Percentiles rank a stretch among this genome's conserved stretches.
Conservation (phyloP, 2,113 vertebrate genomes). For the Holacanthus passer region DNA sequence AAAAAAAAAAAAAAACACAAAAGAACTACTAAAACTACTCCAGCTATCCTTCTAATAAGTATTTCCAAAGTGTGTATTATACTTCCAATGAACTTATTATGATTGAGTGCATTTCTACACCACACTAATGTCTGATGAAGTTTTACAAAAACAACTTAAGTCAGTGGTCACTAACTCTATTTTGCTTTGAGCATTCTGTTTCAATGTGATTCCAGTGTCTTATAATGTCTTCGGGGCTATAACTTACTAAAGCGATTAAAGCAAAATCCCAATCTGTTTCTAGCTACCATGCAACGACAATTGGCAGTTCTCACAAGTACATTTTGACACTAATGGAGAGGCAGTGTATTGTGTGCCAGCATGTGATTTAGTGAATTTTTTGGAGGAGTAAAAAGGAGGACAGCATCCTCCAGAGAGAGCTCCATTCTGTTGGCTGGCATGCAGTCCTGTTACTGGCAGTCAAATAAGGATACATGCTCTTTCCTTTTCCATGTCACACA, state of each 20-base stretch:
- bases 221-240: not conserved
- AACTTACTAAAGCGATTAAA: conserved; percentile 11
- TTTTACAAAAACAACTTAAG: not conserved
- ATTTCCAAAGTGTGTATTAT: not conserved
- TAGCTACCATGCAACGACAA: conserved; percentile 5
- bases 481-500: conserved; percentile 31
- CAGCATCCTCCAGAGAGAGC: conserved; percentile 48
- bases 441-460: conserved; percentile 47
- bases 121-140: not conserved
- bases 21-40: no score
- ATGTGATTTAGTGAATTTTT: conserved; percentile 34
- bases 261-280: conserved; percentile 28
- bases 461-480: conserved; percentile 43
- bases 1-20: not conserved
- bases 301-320: conserved; percentile 20
- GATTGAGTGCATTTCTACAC: not conserved
- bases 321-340: conserved; percentile 33
- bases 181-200: conserved; percentile 1
- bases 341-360: conserved; percentile 18
- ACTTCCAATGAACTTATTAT: not conserved
- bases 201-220: conserved; percentile 11
- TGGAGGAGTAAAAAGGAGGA: conserved; percentile 33
- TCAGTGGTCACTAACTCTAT: not conserved
- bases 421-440: conserved; percentile 25
- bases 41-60: not conserved